phyloP scores from a whole-genome alignment of 2,888 invertebrate species.

The Melanotus villosus region DNA sequence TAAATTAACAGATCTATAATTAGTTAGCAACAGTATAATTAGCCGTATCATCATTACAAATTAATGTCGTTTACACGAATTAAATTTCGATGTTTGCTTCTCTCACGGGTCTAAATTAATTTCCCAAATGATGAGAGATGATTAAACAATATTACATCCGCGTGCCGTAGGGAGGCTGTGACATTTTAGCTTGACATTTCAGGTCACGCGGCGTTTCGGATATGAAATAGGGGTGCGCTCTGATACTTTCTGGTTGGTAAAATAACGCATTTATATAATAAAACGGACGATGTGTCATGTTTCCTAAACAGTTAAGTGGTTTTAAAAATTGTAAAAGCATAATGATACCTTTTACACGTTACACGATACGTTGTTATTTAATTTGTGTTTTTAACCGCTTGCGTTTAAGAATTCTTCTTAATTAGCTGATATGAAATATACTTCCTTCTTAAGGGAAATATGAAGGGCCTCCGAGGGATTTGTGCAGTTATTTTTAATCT shows the following conservation, averaged over 20 bases:
- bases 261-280: not conserved
- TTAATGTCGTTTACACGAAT: too few species aligned
- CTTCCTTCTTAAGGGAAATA: conserved; percentile 49
- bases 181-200: conserved; percentile 62
- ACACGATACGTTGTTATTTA: too few species aligned
- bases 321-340: too few species aligned
- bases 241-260: not conserved
- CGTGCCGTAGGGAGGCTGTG: conserved; percentile 57
- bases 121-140: conserved; percentile 41
- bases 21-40: too few species aligned
- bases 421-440: conserved; percentile 35
- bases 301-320: too few species aligned
- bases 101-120: conserved; percentile 45
- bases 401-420: not conserved
- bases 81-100: conserved; percentile 30
- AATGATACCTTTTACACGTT: too few species aligned
- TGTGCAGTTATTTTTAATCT: conserved; percentile 29
- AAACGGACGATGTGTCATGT: too few species aligned
- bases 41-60: too few species aligned
- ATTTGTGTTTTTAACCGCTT: too few species aligned
- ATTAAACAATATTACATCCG: conserved; percentile 37
- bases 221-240: conserved; percentile 36
- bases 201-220: conserved; percentile 49
- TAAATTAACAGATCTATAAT: too few species aligned
- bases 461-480: conserved; percentile 36